Base-by-base conservation (phyloP, 2,888 invertebrate genomes). In the Melipona bicolor region DNA sequence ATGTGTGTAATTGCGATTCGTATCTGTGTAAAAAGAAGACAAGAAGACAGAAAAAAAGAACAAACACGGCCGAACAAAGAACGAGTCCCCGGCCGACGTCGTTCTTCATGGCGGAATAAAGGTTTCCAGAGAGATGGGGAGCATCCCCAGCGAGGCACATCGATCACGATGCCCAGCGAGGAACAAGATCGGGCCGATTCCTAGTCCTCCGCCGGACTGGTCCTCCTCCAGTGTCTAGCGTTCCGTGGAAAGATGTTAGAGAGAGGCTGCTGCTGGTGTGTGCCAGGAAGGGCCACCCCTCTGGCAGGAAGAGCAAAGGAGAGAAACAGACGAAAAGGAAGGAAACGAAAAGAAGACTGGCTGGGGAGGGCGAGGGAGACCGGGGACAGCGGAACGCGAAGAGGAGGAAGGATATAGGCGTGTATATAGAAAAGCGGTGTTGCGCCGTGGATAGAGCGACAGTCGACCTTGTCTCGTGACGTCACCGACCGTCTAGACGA, bases 391-490 rank as follows among this genome's bases (percentile, higher is more conserved):
- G 82, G 75, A 77, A 69, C 65, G 75, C 73, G 70, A 65, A 59
- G 74, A 78, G 69, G 52, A 85, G 75, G 77, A 69, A 71, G 81
- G 74, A 78, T 68, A 32, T 64, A 73, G 56, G 21, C 69, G 65
- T 67, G 77, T 75, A 77, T 76, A 78, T 69, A 78, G 83, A 83
- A 77, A 77, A 86, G 77, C 76, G 68, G 68, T 65, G 79, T 78
- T 67, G 82, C 79, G 71, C 73, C 85, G 62, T 87, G 87, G 87
- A 90, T 87, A 86, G 89, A 89, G 89, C 89, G 88, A 89, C 86
- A 81, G 87, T 90, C 92, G 93, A 92, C 92, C 93, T 93, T 92
- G 92, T 91, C 92, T 89, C 90, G 87, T 92, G 92, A 92, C 92
- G 91, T 92, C 92, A 92, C 86, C 87, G 78, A 85, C 88, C 89